phyloP scores from a whole-genome alignment of 2,797 vertebrate species.

The Crypturellus tataupa region DNA sequence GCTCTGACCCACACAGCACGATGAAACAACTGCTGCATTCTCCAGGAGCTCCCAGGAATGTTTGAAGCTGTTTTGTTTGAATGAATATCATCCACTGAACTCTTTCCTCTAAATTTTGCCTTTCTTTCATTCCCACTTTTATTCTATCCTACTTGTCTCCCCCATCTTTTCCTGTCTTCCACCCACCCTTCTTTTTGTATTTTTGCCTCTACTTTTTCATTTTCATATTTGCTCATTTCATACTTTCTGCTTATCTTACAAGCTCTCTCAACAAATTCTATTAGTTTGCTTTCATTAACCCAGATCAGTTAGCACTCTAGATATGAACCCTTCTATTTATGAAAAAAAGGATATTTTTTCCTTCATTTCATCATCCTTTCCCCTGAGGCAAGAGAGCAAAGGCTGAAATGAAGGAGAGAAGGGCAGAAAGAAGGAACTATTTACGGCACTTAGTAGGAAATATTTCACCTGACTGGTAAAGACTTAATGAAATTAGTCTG shows the following conservation, averaged over 20 bases:
- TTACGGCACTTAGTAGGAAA: background rate
- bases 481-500: conserved; percentile 10
- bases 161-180: background rate
- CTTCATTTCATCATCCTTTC: background rate
- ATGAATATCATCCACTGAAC: background rate
- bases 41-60: background rate
- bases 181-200: background rate
- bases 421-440: background rate
- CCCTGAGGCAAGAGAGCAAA: background rate
- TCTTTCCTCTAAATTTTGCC: background rate
- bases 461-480: background rate
- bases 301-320: background rate
- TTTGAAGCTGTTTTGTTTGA: background rate
- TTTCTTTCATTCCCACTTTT: background rate
- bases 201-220: conserved; percentile 11
- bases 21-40: background rate
- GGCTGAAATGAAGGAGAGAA: background rate
- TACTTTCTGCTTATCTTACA: background rate
- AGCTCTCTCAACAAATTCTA: background rate
- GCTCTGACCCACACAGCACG: background rate
- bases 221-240: background rate
- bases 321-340: background rate
- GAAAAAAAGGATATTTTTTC: background rate
- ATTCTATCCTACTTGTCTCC: background rate
- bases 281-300: background rate